Evolutionary conservation across 2,888 invertebrate genomes (phyloP).

Genomic region (Sclerodermus sp.): DNA sequence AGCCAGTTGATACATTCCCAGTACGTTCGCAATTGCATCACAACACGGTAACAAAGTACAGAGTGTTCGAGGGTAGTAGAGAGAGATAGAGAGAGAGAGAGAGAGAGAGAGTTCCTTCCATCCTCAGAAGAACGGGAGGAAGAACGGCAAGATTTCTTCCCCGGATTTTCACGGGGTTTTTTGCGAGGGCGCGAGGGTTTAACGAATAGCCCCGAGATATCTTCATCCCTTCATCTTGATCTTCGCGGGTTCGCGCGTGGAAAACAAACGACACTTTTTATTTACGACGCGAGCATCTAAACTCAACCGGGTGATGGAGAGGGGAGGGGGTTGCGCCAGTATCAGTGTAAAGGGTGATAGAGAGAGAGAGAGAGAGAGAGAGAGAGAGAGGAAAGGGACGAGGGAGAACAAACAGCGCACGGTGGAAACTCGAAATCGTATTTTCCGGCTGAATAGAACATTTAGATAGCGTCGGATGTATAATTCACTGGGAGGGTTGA

Average conservation of each 20-base stretch:
- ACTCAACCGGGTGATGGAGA: background rate
- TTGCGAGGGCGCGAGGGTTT: too few species aligned
- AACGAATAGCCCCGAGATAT: slow-evolving; percentile 17
- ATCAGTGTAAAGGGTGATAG: background rate
- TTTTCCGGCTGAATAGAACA: slow-evolving; percentile 18
- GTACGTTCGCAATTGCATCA: slow-evolving; percentile 58
- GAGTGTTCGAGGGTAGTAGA: too few species aligned
- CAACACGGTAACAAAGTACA: too few species aligned
- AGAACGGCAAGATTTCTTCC: background rate
- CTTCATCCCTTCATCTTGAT: too few species aligned
- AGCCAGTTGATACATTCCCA: slow-evolving; percentile 66
- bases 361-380: slow-evolving; percentile 5
- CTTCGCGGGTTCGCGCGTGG: slow-evolving; percentile 10
- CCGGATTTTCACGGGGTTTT: too few species aligned
- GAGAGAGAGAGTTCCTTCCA: too few species aligned
- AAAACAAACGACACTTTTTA: slow-evolving; percentile 24
- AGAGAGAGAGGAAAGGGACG: slow-evolving; percentile 9
- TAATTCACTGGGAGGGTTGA: slow-evolving; percentile 18
- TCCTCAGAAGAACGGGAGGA: background rate
- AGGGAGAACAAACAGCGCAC: background rate
- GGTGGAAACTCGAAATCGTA: slow-evolving; percentile 17
- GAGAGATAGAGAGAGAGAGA: too few species aligned
- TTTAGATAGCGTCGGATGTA: slow-evolving; percentile 40
- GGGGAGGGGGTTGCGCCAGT: background rate
- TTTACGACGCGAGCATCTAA: slow-evolving; percentile 8